Evolutionary conservation across 2,113 vertebrate species (phyloP).

Genomic region (Eclectus roratus): DNA sequence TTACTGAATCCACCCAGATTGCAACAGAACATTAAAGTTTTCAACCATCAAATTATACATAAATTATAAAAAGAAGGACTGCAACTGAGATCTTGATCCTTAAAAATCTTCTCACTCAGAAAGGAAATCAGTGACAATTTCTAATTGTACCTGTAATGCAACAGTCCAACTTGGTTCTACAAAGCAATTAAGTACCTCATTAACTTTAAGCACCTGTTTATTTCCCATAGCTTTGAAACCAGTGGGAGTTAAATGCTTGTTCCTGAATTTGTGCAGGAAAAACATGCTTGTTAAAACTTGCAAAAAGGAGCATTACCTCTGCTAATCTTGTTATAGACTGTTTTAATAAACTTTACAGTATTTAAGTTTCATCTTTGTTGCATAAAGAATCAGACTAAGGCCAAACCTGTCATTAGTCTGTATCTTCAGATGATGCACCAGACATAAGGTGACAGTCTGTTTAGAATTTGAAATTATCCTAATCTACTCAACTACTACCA

Average conservation of each 20-base stretch:
- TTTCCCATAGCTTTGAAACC: conserved; percentile 53
- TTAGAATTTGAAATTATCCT: background rate
- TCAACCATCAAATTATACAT: background rate
- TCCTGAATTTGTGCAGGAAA: conserved; percentile 11
- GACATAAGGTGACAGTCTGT: rapidly evolving
- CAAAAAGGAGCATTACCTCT: background rate
- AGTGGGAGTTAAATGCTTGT: conserved; percentile 20
- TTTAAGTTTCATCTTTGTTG: background rate
- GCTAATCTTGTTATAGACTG: background rate
- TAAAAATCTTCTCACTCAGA: background rate
- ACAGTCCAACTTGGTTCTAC: conserved; percentile 36
- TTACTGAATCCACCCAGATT: background rate
- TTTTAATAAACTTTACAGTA: background rate
- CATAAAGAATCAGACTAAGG: background rate
- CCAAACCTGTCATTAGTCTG: rapidly evolving
- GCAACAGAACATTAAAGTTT: background rate
- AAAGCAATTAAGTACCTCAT: conserved; percentile 63
- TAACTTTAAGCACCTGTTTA: conserved; percentile 57
- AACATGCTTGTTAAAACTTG: background rate
- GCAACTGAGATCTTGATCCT: background rate
- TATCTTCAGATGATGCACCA: background rate
- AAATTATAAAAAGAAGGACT: background rate
- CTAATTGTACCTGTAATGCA: background rate
- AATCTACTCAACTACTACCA: background rate
- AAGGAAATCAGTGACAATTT: background rate